Conservation (phyloP, 2,888 invertebrate species). For the Lasioglossum calceatum region DNA sequence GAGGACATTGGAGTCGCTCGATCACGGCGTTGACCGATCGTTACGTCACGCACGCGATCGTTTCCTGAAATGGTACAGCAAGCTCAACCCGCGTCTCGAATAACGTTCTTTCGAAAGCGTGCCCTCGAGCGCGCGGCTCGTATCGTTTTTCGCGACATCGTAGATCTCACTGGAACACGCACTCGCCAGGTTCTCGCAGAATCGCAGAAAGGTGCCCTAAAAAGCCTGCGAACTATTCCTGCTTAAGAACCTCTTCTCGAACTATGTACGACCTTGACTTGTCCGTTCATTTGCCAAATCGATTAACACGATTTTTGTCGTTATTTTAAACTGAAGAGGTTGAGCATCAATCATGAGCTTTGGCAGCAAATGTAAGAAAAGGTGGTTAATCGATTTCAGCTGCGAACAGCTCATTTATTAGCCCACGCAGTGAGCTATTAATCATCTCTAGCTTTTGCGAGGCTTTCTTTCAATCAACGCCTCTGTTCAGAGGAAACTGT, state of each 20-base stretch:
- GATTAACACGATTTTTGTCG: neutral
- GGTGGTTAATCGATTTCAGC: neutral
- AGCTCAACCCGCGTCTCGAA: neutral
- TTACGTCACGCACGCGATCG: neutral
- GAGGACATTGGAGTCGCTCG: neutral
- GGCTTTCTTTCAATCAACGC: too few relatives aligned
- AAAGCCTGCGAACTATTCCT: neutral
- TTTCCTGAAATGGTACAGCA: slow-evolving; percentile 13
- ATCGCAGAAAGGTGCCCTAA: neutral
- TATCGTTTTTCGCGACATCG: slow-evolving; percentile 51
- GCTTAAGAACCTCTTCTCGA: neutral
- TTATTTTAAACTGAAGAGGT: neutral
- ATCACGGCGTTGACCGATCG: slow-evolving; percentile 4
- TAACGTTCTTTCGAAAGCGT: slow-evolving; percentile 11
- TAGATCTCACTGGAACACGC: slow-evolving; percentile 15
- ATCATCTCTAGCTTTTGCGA: neutral
- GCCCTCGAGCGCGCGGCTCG: neutral
- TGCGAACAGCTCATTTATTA: neutral
- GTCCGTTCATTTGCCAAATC: neutral
- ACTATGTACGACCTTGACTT: neutral
- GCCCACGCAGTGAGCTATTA: neutral
- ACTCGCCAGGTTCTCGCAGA: neutral
- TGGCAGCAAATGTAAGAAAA: neutral
- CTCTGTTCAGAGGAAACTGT: too few relatives aligned
- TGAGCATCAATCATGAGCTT: neutral